Evolutionary conservation across 2,113 vertebrate species (phyloP).

Genomic region (Clarias magur): DNA sequence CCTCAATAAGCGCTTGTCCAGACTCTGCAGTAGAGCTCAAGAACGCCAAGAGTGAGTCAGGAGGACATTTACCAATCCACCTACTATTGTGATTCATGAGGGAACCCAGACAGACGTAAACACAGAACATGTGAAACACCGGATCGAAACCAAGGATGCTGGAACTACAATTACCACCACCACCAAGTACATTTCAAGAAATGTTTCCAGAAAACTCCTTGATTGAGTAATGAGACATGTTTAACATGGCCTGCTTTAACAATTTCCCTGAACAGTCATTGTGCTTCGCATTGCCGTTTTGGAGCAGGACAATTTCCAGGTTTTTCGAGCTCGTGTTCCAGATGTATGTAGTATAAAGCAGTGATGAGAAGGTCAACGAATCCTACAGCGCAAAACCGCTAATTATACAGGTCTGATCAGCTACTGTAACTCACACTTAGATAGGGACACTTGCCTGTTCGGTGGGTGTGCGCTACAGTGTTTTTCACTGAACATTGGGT

Average conservation of each 20-base stretch:
- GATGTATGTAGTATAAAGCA: not conserved
- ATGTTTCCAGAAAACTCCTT: not conserved
- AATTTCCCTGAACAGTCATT: not conserved
- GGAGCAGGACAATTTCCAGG: not conserved
- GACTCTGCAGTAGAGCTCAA: not conserved
- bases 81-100: not conserved
- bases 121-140: not conserved
- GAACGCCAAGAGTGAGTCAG: not conserved
- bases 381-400: not conserved
- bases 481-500: not conserved
- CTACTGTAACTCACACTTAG: too few relatives aligned
- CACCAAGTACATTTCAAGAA: not conserved
- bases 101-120: not conserved
- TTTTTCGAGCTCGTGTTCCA: not conserved
- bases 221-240: not conserved
- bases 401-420: not conserved
- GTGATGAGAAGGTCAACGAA: not conserved
- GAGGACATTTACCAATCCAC: not conserved
- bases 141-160: not conserved
- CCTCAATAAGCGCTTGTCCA: not conserved
- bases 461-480: not conserved
- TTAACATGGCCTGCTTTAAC: not conserved
- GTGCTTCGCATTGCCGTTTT: not conserved
- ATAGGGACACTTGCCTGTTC: not conserved
- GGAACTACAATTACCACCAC: not conserved